Evolutionary conservation across 2,797 vertebrate species (phyloP).

Genomic region (Halcyon leucocephala): DNA sequence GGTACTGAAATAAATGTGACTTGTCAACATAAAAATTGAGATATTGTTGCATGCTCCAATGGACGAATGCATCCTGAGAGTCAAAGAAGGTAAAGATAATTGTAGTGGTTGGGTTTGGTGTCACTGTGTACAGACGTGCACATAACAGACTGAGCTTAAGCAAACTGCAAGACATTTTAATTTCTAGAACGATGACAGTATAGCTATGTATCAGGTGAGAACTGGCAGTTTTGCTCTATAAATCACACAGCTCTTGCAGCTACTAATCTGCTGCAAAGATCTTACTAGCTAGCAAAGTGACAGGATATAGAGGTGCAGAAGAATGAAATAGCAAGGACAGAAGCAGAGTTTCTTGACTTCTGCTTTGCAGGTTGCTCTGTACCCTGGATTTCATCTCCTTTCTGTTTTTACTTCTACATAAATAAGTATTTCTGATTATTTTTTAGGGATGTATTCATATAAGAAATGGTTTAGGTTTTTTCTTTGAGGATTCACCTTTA

Average conservation of each 20-base stretch:
- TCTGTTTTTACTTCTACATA: background rate
- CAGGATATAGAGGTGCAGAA: background rate
- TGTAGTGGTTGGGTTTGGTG: background rate
- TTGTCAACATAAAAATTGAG: background rate
- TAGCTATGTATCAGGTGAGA: background rate
- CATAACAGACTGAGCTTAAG: background rate
- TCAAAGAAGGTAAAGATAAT: background rate
- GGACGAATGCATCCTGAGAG: background rate
- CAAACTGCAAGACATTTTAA: background rate
- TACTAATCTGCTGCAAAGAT: constrained; percentile 11
- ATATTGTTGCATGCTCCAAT: background rate
- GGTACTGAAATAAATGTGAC: background rate
- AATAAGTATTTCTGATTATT: background rate
- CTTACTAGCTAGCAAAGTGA: background rate
- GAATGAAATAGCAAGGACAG: constrained; percentile 27
- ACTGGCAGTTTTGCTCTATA: background rate
- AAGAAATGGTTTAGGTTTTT: background rate
- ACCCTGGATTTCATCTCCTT: background rate
- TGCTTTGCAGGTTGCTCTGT: background rate
- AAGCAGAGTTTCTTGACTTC: background rate
- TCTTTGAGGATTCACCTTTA: background rate
- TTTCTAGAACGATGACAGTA: background rate
- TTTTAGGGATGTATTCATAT: background rate
- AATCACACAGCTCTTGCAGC: background rate
- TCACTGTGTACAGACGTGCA: background rate